These are phyloP conservation scores for Lophotriccus pileatus DNA, from an alignment of 2,797 vertebrate species.

Conservation along the genomic window DNA sequence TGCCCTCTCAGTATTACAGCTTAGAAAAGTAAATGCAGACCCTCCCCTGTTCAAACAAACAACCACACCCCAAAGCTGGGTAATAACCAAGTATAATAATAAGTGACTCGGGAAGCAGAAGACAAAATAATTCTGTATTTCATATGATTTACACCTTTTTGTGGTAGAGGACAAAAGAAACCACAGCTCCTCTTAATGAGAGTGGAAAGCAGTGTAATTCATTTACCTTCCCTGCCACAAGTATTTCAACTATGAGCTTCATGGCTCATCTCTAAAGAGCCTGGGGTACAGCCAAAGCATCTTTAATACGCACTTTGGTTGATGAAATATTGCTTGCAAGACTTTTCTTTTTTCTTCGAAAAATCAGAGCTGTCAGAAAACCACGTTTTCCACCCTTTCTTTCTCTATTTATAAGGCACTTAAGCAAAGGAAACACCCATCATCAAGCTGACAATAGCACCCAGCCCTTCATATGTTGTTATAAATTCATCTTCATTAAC, in stretches of 20 bases:
- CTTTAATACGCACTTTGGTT: not conserved
- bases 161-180: not conserved
- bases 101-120: not conserved
- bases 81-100: not conserved
- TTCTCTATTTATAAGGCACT: not conserved
- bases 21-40: not conserved
- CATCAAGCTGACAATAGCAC: not conserved
- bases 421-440: not conserved
- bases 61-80: fast-evolving
- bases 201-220: not conserved
- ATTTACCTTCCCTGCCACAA: not conserved
- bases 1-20: not conserved
- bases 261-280: not conserved
- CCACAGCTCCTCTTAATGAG: not conserved
- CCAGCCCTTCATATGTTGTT: not conserved
- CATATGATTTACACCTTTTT: not conserved
- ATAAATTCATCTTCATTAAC: not conserved
- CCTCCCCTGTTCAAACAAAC: not conserved
- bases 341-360: constrained; percentile 36
- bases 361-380: constrained; percentile 25
- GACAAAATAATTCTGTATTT: not conserved
- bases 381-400: not conserved
- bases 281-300: not conserved
- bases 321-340: constrained; percentile 28
- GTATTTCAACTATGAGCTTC: not conserved